A percentile compares a stretch with the other conserved stretches of the same genome.
Evolutionary conservation across 2,113 vertebrate species (phyloP).

Genomic region (Etheostoma cragini): DNA sequence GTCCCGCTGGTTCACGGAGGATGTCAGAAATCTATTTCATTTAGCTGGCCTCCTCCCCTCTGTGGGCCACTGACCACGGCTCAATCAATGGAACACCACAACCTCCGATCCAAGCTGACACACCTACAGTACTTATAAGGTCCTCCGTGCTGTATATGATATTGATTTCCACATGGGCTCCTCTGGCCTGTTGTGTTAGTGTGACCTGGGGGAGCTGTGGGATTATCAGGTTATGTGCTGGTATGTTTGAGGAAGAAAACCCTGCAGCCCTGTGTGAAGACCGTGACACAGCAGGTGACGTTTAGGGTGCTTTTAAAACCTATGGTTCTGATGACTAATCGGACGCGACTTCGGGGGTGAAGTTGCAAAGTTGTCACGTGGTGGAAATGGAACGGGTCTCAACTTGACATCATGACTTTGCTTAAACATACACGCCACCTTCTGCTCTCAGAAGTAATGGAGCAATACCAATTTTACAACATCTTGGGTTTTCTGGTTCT

Average conservation of each 20-base stretch:
- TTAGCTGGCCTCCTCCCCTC: constrained; percentile 14
- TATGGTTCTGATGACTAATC: too few species aligned
- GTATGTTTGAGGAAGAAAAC: not conserved
- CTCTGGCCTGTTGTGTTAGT: not conserved
- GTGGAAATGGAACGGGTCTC: too few species aligned
- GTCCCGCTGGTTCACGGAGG: constrained; percentile 1
- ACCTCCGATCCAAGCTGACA: not conserved
- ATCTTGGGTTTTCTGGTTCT: too few species aligned
- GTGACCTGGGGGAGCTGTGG: not conserved
- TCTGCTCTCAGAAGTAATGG: too few species aligned
- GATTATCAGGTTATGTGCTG: not conserved
- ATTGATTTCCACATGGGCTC: constrained; percentile 34
- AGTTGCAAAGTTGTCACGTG: too few species aligned
- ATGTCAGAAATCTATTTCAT: constrained; percentile 29
- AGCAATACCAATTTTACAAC: too few species aligned
- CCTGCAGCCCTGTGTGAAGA: not conserved
- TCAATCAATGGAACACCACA: constrained; percentile 2
- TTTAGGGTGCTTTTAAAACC: not conserved
- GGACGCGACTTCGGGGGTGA: too few species aligned
- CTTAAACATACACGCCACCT: too few species aligned
- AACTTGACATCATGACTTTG: too few species aligned
- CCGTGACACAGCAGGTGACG: too few species aligned
- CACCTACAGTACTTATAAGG: not conserved
- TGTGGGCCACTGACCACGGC: constrained; percentile 26
- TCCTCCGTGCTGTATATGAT: constrained; percentile 4